phyloP scores from a whole-genome alignment of 1,140 invertebrate genomes.

The Pogonomyrmex californicus region DNA sequence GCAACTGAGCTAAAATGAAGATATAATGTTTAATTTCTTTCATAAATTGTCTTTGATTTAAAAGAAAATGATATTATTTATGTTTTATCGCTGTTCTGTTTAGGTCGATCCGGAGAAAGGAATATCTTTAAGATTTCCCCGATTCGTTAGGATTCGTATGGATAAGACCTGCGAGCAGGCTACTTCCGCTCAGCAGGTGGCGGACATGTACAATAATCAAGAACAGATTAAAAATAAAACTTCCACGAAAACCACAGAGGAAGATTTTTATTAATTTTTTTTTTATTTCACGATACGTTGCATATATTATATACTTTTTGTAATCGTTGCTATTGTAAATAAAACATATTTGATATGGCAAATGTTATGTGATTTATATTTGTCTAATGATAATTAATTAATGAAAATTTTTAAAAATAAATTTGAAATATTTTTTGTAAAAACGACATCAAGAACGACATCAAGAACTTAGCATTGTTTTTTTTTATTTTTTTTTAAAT shows the following conservation, averaged over 20 bases:
- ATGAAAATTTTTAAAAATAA: background rate
- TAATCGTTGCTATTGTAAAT: conserved; percentile 35
- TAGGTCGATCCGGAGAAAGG: conserved; percentile 96
- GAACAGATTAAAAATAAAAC: conserved; percentile 96
- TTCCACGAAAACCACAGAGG: conserved; percentile 84
- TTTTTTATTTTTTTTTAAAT: background rate
- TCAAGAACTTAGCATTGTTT: too few species aligned
- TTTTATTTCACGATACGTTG: background rate
- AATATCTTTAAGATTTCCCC: conserved; percentile 98
- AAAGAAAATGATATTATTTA: background rate
- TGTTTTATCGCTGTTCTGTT: conserved; percentile 46
- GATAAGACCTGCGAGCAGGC: conserved; percentile 98
- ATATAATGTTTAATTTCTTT: background rate
- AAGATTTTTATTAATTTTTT: conserved; percentile 90
- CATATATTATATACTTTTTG: conserved; percentile 18
- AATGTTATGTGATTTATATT: background rate
- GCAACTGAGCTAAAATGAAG: background rate
- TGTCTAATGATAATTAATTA: background rate
- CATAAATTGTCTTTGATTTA: background rate
- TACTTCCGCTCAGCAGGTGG: conserved; percentile 96
- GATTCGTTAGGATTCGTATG: conserved; percentile 96
- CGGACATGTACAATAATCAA: conserved; percentile 94
- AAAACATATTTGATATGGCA: background rate
- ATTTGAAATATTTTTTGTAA: too few species aligned
- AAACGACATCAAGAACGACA: too few species aligned